Evolutionary conservation across 2,888 invertebrate species (phyloP), one percentile per base, ranked within the genome.

Genomic region (Catocala nupta): DNA sequence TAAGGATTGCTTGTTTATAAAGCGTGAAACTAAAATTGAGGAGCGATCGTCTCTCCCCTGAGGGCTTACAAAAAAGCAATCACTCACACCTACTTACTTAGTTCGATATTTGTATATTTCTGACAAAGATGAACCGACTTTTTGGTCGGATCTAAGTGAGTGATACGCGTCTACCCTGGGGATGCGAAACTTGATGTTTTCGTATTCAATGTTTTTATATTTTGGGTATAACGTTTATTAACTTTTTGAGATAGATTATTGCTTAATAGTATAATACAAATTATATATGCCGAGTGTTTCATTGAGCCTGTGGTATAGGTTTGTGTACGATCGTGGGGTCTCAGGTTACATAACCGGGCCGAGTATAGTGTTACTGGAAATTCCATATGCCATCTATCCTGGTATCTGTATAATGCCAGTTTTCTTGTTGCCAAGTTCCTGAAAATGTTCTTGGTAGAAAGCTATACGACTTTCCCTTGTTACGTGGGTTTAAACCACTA

Each of bases 21-120:
- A 55, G 5, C 48, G 5, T 51, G 16, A 62, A 63, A 71, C 59
- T 63, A 59, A 33, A 59, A 13, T 52, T 62, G 51, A 51, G 55
- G 51, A 71, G 59, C n/a, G 45, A 57, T 54, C 39, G 36, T 50
- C 55, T 34, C 52, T 42, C 54, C 55, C 52, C 60, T 16, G 9
- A 9, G 52, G 68, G 45, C 47, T 16, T n/a, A n/a, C 52, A n/a
- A 25, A 50, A 63, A 54, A 16, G 39, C 53, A 52, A 73, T 73
- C 76, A 59, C 61, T 75, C 76, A 73, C 59, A 33, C 39, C 39
- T 39, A 55, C 44, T 39, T 34, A 49, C 53, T 75, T 66, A 71
- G 48, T 44, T 60, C 52, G 47, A 33, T 49, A 59, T 73, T 60
- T 59, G 56, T 68, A 65, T 75, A 54, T 54, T 56, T 48, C 58